Evolutionary conservation across 1,140 invertebrate genomes (phyloP), one percentile per base, ranked within the genome.

Genomic region (Drosophila baimaii): DNA sequence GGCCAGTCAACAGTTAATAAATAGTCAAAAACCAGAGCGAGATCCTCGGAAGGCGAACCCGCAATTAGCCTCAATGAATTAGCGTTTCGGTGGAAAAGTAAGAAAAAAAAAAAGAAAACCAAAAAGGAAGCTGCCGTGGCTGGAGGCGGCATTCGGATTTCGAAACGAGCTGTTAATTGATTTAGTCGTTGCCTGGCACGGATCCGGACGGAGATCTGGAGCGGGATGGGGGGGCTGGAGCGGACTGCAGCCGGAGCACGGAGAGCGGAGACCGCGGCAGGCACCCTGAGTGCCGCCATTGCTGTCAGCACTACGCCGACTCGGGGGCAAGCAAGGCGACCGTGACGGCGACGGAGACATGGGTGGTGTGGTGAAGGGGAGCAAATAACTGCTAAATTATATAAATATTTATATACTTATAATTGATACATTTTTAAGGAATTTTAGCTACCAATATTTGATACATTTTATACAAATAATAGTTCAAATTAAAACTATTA

Each of bases 151-250:
- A 65, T 76, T 73, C 80, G 56, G 69, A 89, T 75, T 76, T 73
- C 80, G 56, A 84, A 86, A 89, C 70, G 84, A 89, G 81, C 84
- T 89, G 84, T 89, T 89, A 89, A 89, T 89, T 89, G 84, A 89
- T 89, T 89, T 89, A 89, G 80, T 75, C 84, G 83, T 79, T 88
- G 66, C 49, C 54, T 78, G 78, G 74, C 65, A 59, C 65, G 57
- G 59, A 33, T 46, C 55, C 68, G 75, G 37, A 35, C 46, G 8
- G 27, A 33, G 21, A 31, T 69, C 19, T n/a, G 29, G 55, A 29
- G 5, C 15, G 12, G 43, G 62, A 23, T 17, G 31, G 2, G 35
- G 49, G 37, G 15, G 5, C 13, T 15, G 57, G 6, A 49, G 4
- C 15, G 52, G 39, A n/a, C n/a, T n/a, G n/a, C 6, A 21, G 19